Conservation (phyloP, 2,797 vertebrate genomes). For the Decapterus maruadsi region DNA sequence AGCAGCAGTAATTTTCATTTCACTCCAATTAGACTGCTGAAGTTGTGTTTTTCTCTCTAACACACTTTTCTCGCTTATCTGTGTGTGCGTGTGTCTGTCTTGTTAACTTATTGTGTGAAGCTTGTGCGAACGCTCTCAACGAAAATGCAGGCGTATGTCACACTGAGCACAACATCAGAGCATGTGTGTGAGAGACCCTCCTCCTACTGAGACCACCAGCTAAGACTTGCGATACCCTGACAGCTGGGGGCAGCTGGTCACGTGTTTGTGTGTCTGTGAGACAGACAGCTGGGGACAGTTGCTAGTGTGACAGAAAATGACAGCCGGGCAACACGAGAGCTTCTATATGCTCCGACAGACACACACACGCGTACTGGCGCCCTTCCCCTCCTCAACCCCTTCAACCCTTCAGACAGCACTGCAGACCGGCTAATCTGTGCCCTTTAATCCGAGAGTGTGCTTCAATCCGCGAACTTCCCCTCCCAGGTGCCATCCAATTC, state of each 20-base stretch:
- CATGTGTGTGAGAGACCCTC: conserved; percentile 6
- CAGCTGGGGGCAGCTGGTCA: conserved; percentile 63
- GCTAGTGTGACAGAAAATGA: conserved; percentile 65
- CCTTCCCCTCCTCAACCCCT: not conserved
- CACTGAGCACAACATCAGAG: too few relatives aligned
- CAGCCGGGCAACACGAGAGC: conserved; percentile 56
- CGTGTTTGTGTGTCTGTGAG: conserved; percentile 25
- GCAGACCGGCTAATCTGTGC: conserved; percentile 49
- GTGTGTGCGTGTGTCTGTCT: conserved; percentile 10
- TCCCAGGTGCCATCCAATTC: conserved; percentile 51
- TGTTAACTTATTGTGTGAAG: not conserved
- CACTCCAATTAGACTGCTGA: conserved; percentile 49
- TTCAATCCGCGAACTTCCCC: conserved; percentile 49
- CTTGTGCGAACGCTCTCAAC: too few relatives aligned
- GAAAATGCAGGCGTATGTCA: not conserved
- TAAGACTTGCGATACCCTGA: conserved; percentile 49
- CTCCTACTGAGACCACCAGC: conserved; percentile 66
- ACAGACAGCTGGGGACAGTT: conserved; percentile 59
- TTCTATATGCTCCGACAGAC: conserved; percentile 19
- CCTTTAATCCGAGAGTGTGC: conserved; percentile 61
- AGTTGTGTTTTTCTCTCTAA: conserved; percentile 25
- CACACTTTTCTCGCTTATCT: not conserved
- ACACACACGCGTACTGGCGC: conserved; percentile 22
- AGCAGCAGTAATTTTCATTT: conserved; percentile 70
- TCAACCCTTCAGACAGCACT: conserved; percentile 6